Conservation (phyloP, 2,797 vertebrate species). For the Gorsachius magnificus region DNA sequence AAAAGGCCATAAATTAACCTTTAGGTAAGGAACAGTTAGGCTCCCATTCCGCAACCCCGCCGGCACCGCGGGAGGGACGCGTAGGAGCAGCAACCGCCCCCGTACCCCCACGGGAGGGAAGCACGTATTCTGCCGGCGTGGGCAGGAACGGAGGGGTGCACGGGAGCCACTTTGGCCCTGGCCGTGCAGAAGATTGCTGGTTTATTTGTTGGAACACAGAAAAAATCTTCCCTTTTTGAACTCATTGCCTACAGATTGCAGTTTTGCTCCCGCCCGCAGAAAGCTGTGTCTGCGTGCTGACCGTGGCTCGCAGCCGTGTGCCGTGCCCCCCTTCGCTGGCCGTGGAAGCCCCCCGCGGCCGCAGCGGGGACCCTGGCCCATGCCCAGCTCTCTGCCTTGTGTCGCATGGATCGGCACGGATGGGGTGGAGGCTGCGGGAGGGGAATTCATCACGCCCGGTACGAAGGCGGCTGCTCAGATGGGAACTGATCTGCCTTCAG, state of each 20-base stretch:
- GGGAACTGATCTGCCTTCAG: not conserved
- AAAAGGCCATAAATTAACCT: not conserved
- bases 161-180: not conserved
- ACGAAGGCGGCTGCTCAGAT: not conserved
- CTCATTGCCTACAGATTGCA: not conserved
- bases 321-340: not conserved
- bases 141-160: not conserved
- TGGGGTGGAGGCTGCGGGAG: not conserved
- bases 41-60: not conserved
- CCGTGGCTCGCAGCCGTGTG: not conserved
- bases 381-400: not conserved
- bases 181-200: fast-evolving
- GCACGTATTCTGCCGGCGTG: fast-evolving
- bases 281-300: not conserved
- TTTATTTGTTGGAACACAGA: not conserved
- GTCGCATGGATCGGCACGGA: not conserved
- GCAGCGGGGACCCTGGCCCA: not conserved
- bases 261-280: not conserved
- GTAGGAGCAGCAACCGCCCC: not conserved
- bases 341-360: not conserved
- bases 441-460: not conserved
- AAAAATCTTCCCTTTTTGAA: not conserved
- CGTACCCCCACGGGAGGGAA: not conserved
- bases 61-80: not conserved
- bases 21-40: not conserved